Evolutionary conservation across 1,140 invertebrate species (phyloP), one percentile per base, ranked within the genome.

Genomic region (Oedothorax gibbosus): DNA sequence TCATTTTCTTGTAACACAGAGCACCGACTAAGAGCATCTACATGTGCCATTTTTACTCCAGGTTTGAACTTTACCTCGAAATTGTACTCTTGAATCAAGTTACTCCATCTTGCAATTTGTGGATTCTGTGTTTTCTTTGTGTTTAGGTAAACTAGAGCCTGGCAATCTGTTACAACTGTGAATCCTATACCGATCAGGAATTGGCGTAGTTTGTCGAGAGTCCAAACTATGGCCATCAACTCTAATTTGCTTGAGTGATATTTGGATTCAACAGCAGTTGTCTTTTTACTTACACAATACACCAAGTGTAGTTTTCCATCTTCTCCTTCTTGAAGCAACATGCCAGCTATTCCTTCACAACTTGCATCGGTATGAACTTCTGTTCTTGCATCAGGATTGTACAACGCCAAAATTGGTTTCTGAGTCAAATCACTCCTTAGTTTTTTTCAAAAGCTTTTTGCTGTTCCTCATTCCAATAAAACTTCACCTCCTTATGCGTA

Each of bases 1-100:
- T 35, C 35, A 5, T 35, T 5, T 2, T 35, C 1, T 35, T 35
- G 35, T 50, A 49, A 62, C 18, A 75, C 20, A 20, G 69, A 50
- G 72, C 21, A 11, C 12, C 9, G 56, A 69, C 54, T 69, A 10
- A 73, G 18, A 53, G 68, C 35, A 72, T 81, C 51, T 0, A 81
- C 53, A 66, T 72, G 49, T n/a, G 12, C 18, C 72, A 85, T 85
- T 65, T 60, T 68, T 15, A 2, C 51, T 11, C 50, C 49, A 0
- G 56, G 6, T 7, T 15, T 66, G 20, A 68, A n/a, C 10, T n/a
- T 9, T 35, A 80, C 50, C 20, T 72, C 51, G 51, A 85, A 86
- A 35, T 73, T 60, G 5, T 50, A 60, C 7, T 75, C 54, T 57
- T 75, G 54, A 57, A 75, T 15, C 3, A 60, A 12, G 7, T 50